phyloP scores from a whole-genome alignment of 2,113 vertebrate species.

The Polyodon spathula region DNA sequence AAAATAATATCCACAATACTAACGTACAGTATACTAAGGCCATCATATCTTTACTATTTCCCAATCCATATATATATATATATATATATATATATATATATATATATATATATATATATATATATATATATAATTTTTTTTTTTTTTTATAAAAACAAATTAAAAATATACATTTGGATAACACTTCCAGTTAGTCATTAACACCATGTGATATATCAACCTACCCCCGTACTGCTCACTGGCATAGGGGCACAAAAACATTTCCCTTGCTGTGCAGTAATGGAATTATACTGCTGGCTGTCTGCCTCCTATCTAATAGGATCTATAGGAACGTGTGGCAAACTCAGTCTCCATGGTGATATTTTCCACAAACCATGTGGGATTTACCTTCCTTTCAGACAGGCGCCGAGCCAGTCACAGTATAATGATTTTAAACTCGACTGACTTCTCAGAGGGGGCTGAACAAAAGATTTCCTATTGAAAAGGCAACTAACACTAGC shows the following conservation, averaged over 20 bases:
- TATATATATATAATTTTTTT: no score
- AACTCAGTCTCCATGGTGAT: slow-evolving; percentile 70
- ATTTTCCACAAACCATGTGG: slow-evolving; percentile 64
- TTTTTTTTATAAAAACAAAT: slow-evolving; percentile 14
- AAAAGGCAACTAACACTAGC: slow-evolving; percentile 46
- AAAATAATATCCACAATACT: no score
- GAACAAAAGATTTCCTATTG: slow-evolving; percentile 53
- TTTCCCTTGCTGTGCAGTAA: slow-evolving; percentile 46
- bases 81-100: no score
- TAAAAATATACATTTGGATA: slow-evolving; percentile 47
- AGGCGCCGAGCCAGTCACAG: slow-evolving; percentile 40
- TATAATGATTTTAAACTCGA: slow-evolving; percentile 57
- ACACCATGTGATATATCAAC: slow-evolving; percentile 33
- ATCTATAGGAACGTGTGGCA: slow-evolving; percentile 64
- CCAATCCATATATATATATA: no score
- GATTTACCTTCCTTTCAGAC: slow-evolving; percentile 55
- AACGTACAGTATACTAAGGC: no score
- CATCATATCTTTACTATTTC: no score
- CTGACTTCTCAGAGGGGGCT: slow-evolving; percentile 50
- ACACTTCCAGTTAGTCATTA: slow-evolving; percentile 56
- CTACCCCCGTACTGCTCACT: slow-evolving; percentile 42
- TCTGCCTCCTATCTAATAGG: slow-evolving; percentile 52
- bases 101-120: no score
- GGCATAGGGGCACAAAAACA: slow-evolving; percentile 25
- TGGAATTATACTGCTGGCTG: slow-evolving; percentile 46